Evolutionary conservation across 2,888 invertebrate genomes (phyloP).

Genomic region (Folsomia manolachei): DNA sequence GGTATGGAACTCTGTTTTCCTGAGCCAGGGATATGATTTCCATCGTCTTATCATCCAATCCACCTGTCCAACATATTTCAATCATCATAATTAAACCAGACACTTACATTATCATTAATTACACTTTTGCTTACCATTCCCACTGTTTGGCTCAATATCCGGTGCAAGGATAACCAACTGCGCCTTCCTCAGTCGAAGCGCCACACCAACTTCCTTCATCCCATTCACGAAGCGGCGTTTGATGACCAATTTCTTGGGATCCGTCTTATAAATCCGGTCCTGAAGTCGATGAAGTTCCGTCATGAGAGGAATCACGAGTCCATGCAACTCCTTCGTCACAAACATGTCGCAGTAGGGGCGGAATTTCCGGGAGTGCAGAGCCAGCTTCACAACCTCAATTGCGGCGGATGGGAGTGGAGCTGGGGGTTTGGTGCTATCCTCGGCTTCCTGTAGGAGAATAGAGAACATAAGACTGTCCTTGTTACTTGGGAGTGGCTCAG

Average conservation of each 20-base stretch:
- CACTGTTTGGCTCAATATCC: conserved; percentile 61
- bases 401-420: conserved; percentile 12
- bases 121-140: conserved; percentile 54
- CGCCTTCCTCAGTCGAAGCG: conserved; percentile 61
- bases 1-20: conserved; percentile 59
- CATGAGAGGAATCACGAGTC: conserved; percentile 57
- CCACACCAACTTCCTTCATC: conserved; percentile 62
- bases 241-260: conserved; percentile 61
- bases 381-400: conserved; percentile 27
- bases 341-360: conserved; percentile 62
- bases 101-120: conserved; percentile 27
- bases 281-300: conserved; percentile 63
- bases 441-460: conserved; percentile 13
- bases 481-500: background rate
- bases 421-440: conserved; percentile 4
- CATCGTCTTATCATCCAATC: conserved; percentile 60
- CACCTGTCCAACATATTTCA: conserved; percentile 55
- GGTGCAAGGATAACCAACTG: conserved; percentile 64
- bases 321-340: conserved; percentile 60
- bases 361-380: conserved; percentile 44
- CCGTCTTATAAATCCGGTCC: conserved; percentile 61
- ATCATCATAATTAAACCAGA: conserved; percentile 12
- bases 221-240: conserved; percentile 64
- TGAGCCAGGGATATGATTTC: conserved; percentile 58
- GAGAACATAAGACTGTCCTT: background rate